Evolutionary conservation across 2,113 vertebrate genomes (phyloP).

Genomic region (Chaenocephalus aceratus): DNA sequence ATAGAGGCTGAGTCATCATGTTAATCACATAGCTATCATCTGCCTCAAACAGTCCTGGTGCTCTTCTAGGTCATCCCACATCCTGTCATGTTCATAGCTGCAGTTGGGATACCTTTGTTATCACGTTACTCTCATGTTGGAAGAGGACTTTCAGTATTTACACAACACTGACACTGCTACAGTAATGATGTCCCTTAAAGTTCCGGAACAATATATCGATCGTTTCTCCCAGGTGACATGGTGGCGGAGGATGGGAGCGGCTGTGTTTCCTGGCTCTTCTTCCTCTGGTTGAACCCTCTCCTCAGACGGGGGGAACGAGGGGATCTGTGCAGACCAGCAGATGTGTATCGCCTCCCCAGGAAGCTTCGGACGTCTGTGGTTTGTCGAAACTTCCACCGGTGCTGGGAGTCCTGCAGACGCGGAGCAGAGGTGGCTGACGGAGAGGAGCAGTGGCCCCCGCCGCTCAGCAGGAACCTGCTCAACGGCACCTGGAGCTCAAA

Average conservation of each 20-base stretch:
- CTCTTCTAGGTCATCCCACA: no score
- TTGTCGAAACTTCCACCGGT: conserved; percentile 82
- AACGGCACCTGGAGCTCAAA: conserved; percentile 63
- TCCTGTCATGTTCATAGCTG: no score
- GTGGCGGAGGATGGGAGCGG: conserved; percentile 92
- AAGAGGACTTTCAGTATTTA: no score
- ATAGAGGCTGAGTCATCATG: no score
- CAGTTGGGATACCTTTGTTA: no score
- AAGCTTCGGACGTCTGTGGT: conserved; percentile 84
- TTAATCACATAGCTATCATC: no score
- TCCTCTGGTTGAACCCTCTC: conserved; percentile 91
- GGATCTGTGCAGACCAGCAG: conserved; percentile 83
- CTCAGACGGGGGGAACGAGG: conserved; percentile 85
- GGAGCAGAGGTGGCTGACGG: conserved; percentile 4
- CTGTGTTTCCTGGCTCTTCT: conserved; percentile 91
- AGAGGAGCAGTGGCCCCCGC: conserved; percentile 63
- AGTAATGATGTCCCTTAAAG: no score
- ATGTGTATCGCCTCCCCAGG: conserved; percentile 87
- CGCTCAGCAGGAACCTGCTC: conserved; percentile 51
- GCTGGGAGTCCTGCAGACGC: conserved; percentile 83
- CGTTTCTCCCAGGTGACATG: conserved; percentile 26
- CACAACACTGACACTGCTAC: no score
- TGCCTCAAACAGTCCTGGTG: no score
- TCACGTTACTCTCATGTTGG: no score
- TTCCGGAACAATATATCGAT: no score